These are phyloP conservation scores for Phrynocephalus forsythii DNA, from an alignment of 2,797 vertebrate genomes.

Conservation along the genomic window DNA sequence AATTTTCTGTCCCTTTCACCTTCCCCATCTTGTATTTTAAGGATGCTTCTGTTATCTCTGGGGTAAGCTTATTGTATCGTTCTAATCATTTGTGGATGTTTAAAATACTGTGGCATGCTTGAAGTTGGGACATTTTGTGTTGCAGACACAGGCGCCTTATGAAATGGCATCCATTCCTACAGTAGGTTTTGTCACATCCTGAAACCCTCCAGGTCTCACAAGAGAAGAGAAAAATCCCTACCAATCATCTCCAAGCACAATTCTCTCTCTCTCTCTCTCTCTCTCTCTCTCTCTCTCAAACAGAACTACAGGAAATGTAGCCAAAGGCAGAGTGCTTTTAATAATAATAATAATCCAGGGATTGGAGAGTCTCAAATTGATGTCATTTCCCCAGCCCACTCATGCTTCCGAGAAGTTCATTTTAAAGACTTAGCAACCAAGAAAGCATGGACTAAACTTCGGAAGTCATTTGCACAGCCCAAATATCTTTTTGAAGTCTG, in stretches of 20 bases:
- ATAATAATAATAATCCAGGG: constrained; percentile 53
- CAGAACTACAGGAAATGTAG: constrained; percentile 30
- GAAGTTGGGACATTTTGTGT: constrained; percentile 12
- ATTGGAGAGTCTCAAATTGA: constrained; percentile 46
- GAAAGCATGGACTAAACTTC: constrained; percentile 47
- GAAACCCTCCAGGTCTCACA: constrained; percentile 45
- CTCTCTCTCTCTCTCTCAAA: background rate
- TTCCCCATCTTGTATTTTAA: constrained; percentile 49
- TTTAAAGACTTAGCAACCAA: constrained; percentile 46
- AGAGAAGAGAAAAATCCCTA: constrained; percentile 30
- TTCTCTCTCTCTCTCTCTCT: constrained; percentile 9
- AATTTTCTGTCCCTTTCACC: constrained; percentile 50
- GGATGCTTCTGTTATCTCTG: constrained; percentile 59
- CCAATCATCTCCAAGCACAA: constrained; percentile 34
- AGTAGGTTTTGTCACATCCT: constrained; percentile 20
- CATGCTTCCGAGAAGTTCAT: constrained; percentile 50
- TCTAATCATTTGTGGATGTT: constrained; percentile 50
- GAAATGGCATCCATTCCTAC: constrained; percentile 28
- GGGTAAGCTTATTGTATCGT: constrained; percentile 50
- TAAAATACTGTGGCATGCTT: constrained; percentile 48
- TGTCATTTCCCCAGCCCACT: constrained; percentile 49
- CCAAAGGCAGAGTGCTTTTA: constrained; percentile 38
- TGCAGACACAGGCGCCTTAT: constrained; percentile 22
- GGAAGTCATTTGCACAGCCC: constrained; percentile 48
- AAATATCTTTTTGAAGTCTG: constrained; percentile 26